phyloP scores from a whole-genome alignment of 2,888 invertebrate genomes.

The Lasius platythorax region DNA sequence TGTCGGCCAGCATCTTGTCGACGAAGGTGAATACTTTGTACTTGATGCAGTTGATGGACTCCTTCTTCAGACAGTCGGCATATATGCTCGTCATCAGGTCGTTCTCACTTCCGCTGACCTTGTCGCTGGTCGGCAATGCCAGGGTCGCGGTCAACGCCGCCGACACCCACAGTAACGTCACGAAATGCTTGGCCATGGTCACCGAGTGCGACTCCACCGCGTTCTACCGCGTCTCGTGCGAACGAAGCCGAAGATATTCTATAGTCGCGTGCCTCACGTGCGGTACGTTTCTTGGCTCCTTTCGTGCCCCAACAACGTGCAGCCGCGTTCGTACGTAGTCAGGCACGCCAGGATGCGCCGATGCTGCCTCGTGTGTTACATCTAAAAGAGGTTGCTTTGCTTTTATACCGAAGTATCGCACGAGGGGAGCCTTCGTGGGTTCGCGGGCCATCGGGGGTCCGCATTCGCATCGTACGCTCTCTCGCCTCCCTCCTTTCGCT shows the following conservation, averaged over 20 bases:
- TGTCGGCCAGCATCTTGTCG: slow-evolving; percentile 93
- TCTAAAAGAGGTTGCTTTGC: slow-evolving; percentile 86
- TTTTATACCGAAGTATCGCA: slow-evolving; percentile 85
- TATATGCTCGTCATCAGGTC: slow-evolving; percentile 93
- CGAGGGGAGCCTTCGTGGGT: slow-evolving; percentile 80
- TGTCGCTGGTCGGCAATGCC: slow-evolving; percentile 91
- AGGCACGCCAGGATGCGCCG: slow-evolving; percentile 77
- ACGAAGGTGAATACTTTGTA: slow-evolving; percentile 95
- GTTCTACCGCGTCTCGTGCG: slow-evolving; percentile 42
- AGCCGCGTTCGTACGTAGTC: slow-evolving; percentile 62
- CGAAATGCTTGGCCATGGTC: slow-evolving; percentile 72
- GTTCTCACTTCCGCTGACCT: slow-evolving; percentile 89
- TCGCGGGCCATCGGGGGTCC: slow-evolving; percentile 75
- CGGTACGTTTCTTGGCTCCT: slow-evolving; percentile 8
- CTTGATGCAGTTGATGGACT: slow-evolving; percentile 94
- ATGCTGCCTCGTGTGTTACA: slow-evolving; percentile 84
- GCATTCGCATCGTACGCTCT: slow-evolving; percentile 69
- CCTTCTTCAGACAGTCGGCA: slow-evolving; percentile 93
- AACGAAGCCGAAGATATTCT: slow-evolving; percentile 18
- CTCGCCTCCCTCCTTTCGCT: slow-evolving; percentile 58
- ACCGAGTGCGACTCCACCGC: slow-evolving; percentile 19
- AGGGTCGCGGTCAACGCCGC: slow-evolving; percentile 86
- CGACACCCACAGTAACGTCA: slow-evolving; percentile 75
- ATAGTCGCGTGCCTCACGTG: slow-evolving; percentile 8
- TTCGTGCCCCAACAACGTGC: slow-evolving; percentile 38